Evolutionary conservation across 2,797 vertebrate genomes (phyloP).

Genomic region (Hippocampus kuda): DNA sequence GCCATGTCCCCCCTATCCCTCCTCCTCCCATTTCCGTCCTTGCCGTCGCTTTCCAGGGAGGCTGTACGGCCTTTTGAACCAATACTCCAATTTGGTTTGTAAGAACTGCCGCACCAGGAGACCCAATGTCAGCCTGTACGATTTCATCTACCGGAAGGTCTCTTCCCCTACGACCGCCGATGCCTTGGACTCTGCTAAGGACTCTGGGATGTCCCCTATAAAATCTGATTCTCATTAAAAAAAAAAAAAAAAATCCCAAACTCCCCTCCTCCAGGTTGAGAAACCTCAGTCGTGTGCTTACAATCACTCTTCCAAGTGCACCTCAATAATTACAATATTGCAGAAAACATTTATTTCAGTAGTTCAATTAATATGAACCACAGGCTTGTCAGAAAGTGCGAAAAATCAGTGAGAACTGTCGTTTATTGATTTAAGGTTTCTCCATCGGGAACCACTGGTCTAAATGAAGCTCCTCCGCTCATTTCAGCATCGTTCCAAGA

Average conservation of each 20-base stretch:
- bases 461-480: too few relatives aligned
- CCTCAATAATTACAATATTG: not conserved
- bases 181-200: conserved; percentile 39
- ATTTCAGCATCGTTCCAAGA: too few relatives aligned
- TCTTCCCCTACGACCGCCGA: conserved; percentile 42
- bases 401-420: not conserved
- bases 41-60: conserved; percentile 62
- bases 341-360: not conserved
- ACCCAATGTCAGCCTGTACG: conserved; percentile 79
- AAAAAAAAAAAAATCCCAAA: not conserved
- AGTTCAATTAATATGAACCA: not conserved
- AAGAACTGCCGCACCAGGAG: conserved; percentile 71
- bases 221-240: conserved; percentile 52
- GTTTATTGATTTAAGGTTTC: too few relatives aligned
- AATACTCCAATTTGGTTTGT: conserved; percentile 78
- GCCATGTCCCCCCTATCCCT: conserved; percentile 11
- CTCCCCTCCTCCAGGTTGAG: conserved; percentile 28
- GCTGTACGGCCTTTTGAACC: conserved; percentile 75
- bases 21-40: not conserved
- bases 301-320: conserved; percentile 34
- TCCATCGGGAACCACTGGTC: not conserved
- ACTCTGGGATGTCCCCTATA: conserved; percentile 34
- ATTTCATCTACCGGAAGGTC: conserved; percentile 73
- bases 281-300: conserved; percentile 41
- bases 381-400: not conserved